Evolutionary conservation across 2,797 vertebrate genomes (phyloP), one percentile per base, ranked within the genome.

Genomic region (Numenius phaeopus): DNA sequence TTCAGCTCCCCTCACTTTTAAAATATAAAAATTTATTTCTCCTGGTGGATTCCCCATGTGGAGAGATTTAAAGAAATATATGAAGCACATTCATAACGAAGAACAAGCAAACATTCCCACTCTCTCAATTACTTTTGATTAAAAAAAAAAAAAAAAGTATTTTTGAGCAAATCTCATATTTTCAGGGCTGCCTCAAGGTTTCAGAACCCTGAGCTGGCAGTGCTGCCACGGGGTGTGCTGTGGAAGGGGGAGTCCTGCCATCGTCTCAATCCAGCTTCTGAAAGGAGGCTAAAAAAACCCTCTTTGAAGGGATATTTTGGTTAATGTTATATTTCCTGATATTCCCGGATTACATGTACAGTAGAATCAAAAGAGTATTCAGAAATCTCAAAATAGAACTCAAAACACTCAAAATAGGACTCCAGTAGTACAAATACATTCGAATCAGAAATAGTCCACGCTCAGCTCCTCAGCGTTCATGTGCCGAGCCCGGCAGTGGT

Each of bases 111-210:
- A 90, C 39, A n/a, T 66, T 97, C 83, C 67, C 89, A 89, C 55
- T 87, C 23, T 93, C 61, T 95, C 86, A 65, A 95, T 93, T 94
- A 92, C 58, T 95, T 90, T 50, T 92, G 58, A 95, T 95, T 96
- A 39, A 78, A 92, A 70, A 93, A 40, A 44, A 70, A 70, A 70
- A 67, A 59, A 29, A 58, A 34, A 32, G 8, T 39, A 21, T 90
- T 94, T 95, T 91, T 94, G 13, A 90, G 42, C 4, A 90, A 80
- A 87, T 93, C 15, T 72, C 42, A 21, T 90, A 5, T 47, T 81
- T 87, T 83, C 30, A 47, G 20, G 23, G 7, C 34, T 86, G 55
- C 67, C 39, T 69, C 22, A 73, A 83, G 42, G 22, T 49, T 85
- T 80, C 44, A 69, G 64, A 85, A 57, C 40, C 52, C 32, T 1